These are phyloP conservation scores for Oncorhynchus masou DNA, from an alignment of 2,113 vertebrate genomes.

Conservation along the genomic window DNA sequence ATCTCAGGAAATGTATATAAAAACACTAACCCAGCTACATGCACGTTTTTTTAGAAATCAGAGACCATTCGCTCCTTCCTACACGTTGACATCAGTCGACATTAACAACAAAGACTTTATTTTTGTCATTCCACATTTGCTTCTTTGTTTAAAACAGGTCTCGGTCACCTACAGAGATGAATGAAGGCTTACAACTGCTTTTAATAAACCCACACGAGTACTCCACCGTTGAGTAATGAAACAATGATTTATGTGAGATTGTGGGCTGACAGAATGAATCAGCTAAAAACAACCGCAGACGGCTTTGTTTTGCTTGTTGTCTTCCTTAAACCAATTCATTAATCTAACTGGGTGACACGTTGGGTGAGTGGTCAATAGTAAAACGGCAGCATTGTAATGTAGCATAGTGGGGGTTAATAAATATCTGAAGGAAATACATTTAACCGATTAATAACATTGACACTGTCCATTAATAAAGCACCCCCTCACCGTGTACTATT, in stretches of 20 bases:
- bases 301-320: conserved; percentile 35
- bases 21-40: not conserved
- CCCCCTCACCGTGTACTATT: not conserved
- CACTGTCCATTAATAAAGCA: conserved; percentile 42
- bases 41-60: conserved; percentile 14
- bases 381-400: conserved; percentile 30
- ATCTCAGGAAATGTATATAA: not conserved
- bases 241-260: conserved; percentile 61
- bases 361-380: conserved; percentile 28
- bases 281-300: conserved; percentile 41
- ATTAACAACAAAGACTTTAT: conserved; percentile 15
- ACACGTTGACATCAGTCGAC: not conserved
- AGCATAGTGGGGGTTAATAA: conserved; percentile 39
- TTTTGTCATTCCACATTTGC: conserved; percentile 22
- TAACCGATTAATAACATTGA: conserved; percentile 45
- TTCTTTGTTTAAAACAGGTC: conserved; percentile 29
- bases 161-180: conserved; percentile 40
- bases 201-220: conserved; percentile 40
- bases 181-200: conserved; percentile 34
- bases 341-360: conserved; percentile 40
- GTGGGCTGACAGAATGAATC: conserved; percentile 42
- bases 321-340: conserved; percentile 22
- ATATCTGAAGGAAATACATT: conserved; percentile 56
- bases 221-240: conserved; percentile 46
- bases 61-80: not conserved